A percentile compares a stretch with the other conserved stretches of the same genome.
Evolutionary conservation across 1,140 invertebrate genomes (phyloP).

Genomic region (Archivesica marissinica): DNA sequence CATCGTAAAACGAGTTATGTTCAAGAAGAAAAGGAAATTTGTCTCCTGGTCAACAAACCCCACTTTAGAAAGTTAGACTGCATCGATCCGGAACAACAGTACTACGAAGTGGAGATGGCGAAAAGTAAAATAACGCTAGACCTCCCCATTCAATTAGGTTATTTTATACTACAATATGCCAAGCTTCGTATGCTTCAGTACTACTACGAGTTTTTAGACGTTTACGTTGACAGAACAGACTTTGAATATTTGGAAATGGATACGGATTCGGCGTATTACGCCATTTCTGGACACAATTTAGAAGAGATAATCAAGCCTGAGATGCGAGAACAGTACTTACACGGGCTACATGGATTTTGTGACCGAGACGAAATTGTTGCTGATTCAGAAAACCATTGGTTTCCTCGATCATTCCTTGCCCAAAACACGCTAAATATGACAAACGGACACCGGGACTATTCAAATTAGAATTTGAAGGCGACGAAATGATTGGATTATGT

Average conservation of each 20-base stretch:
- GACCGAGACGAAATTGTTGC: too few species aligned
- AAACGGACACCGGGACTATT: too few species aligned
- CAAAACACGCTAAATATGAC: too few species aligned
- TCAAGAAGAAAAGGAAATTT: not conserved
- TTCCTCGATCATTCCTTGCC: too few species aligned
- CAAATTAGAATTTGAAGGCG: too few species aligned
- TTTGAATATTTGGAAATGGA: constrained; percentile 30
- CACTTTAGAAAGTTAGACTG: constrained; percentile 18
- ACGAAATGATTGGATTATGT: too few species aligned
- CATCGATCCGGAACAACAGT: constrained; percentile 2
- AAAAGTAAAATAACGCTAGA: constrained; percentile 29
- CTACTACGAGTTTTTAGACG: constrained; percentile 7
- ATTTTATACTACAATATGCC: not conserved
- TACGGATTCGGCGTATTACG: constrained; percentile 19
- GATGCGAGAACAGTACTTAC: too few species aligned
- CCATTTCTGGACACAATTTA: constrained; percentile 3
- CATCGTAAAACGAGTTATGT: constrained; percentile 23
- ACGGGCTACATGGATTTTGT: too few species aligned
- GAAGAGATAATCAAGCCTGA: not conserved
- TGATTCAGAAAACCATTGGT: too few species aligned
- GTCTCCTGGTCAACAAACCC: constrained; percentile 27
- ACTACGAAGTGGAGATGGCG: constrained; percentile 14
- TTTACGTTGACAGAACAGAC: not conserved
- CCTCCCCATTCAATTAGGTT: constrained; percentile 62
- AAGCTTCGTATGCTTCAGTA: not conserved